Conservation (phyloP, 2,113 vertebrate species). For the Erythrolamprus reginae region DNA sequence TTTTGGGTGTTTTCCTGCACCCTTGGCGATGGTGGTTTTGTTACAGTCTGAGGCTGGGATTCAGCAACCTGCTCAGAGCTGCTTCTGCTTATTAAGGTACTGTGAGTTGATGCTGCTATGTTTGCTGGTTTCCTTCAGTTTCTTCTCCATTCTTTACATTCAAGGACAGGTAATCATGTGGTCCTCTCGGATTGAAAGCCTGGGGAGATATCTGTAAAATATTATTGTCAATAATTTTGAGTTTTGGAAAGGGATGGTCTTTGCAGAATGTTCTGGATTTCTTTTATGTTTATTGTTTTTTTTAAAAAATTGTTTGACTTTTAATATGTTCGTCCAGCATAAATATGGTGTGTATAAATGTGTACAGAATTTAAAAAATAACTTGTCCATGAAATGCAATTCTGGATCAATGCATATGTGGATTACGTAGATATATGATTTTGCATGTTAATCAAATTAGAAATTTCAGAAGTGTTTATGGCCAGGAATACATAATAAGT, state of each 20-base stretch:
- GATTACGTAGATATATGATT: neutral
- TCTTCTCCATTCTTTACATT: constrained; percentile 65
- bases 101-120: constrained; percentile 64
- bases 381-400: neutral
- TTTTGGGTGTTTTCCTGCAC: constrained; percentile 20
- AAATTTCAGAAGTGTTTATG: constrained; percentile 29
- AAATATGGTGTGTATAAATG: neutral
- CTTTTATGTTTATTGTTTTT: neutral
- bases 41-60: constrained; percentile 54
- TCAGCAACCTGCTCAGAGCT: constrained; percentile 53
- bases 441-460: constrained; percentile 16
- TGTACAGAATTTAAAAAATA: constrained; percentile 30
- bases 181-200: constrained; percentile 17
- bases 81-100: constrained; percentile 57
- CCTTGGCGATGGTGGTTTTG: constrained; percentile 40
- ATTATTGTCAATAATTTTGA: constrained; percentile 27
- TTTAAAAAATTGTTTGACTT: constrained; percentile 2
- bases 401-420: constrained; percentile 20
- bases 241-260: constrained; percentile 12
- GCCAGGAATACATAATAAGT: constrained; percentile 24
- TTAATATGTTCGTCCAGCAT: constrained; percentile 24
- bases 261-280: constrained; percentile 6
- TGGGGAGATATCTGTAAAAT: constrained; percentile 26
- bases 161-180: constrained; percentile 73
- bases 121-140: constrained; percentile 73